A percentile compares a stretch with the other conserved stretches of the same genome.
These are phyloP conservation scores for rat (Rattus norvegicus) DNA, from an alignment of 2,113 vertebrate genomes.

Conservation along the genomic window DNA sequence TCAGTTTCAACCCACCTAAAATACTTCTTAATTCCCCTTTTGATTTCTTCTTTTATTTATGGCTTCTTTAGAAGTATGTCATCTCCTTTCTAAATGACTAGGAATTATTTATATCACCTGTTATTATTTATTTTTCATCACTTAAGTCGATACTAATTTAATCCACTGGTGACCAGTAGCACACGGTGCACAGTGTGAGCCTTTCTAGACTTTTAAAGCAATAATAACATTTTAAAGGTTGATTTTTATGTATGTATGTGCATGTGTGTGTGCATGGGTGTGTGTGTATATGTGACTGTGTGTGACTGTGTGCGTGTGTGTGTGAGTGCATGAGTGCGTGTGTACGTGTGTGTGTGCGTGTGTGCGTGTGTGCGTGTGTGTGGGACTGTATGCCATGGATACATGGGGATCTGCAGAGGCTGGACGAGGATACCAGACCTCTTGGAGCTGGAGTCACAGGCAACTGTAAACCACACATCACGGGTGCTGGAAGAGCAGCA, in stretches of 20 bases:
- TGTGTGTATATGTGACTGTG: background rate
- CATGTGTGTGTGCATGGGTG: background rate
- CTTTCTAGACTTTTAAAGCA: background rate
- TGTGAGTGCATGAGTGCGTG: background rate
- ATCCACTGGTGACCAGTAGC: background rate
- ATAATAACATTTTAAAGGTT: background rate
- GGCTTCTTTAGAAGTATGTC: background rate
- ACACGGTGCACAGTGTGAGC: background rate
- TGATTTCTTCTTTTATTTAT: background rate
- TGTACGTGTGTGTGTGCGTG: no score
- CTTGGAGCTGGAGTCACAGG: background rate
- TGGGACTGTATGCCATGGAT: background rate
- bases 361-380: background rate
- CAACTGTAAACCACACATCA: background rate
- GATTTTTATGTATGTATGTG: background rate
- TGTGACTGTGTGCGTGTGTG: background rate
- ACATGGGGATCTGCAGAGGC: background rate
- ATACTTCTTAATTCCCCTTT: conserved; percentile 32
- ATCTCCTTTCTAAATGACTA: conserved; percentile 16
- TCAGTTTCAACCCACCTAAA: conserved; percentile 43
- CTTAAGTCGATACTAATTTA: conserved; percentile 25
- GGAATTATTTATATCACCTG: background rate
- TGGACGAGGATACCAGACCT: background rate
- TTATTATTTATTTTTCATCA: conserved; percentile 14
- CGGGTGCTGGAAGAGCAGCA: background rate